These are phyloP conservation scores for Callaeas wilsoni DNA, from an alignment of 2,113 vertebrate species.

Conservation along the genomic window DNA sequence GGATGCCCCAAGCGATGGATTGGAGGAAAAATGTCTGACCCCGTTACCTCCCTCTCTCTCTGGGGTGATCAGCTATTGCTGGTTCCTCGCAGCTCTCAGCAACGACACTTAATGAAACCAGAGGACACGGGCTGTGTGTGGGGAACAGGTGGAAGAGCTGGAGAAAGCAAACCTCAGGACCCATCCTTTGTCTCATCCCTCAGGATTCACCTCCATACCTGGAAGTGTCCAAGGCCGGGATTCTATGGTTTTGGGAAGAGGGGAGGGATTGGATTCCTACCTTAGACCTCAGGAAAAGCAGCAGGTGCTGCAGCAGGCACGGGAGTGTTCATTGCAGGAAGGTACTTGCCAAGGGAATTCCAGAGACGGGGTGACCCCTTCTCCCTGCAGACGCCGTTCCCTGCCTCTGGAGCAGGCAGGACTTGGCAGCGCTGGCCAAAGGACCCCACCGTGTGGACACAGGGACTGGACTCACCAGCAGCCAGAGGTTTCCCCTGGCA, in stretches of 20 bases:
- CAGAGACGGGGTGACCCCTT: neutral
- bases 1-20: fast-evolving
- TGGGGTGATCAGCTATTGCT: neutral
- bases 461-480: fast-evolving
- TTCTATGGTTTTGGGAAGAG: fast-evolving
- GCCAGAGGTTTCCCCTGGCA: neutral
- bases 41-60: neutral
- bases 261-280: fast-evolving
- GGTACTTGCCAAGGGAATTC: fast-evolving
- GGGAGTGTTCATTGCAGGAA: fast-evolving
- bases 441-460: neutral
- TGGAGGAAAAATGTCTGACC: neutral
- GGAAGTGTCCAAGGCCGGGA: too few species aligned
- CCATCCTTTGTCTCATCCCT: fast-evolving
- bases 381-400: fast-evolving
- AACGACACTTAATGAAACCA: too few species aligned
- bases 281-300: neutral
- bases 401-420: neutral
- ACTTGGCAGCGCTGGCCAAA: neutral
- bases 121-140: fast-evolving
- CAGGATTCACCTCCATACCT: neutral
- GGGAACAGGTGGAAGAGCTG: fast-evolving
- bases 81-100: neutral
- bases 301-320: fast-evolving
- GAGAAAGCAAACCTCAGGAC: too few species aligned